phyloP scores from a whole-genome alignment of 2,113 vertebrate genomes.

The Mixornis gularis region DNA sequence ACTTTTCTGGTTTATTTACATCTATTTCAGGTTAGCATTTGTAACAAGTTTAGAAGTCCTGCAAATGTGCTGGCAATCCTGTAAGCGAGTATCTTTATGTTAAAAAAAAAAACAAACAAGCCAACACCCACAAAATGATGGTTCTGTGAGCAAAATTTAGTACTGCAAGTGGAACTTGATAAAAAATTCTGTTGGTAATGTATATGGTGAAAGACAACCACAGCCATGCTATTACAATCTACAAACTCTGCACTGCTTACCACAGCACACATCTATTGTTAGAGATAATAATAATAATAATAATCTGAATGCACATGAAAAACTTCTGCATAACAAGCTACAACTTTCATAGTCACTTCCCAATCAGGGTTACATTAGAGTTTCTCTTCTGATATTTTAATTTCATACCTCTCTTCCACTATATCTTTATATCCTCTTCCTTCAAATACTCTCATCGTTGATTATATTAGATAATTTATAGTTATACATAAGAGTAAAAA shows the following conservation, averaged over 20 bases:
- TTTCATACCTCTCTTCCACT: not conserved
- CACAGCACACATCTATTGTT: not conserved
- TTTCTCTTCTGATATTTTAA: not conserved
- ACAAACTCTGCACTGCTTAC: not conserved
- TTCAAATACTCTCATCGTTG: not conserved
- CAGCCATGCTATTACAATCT: not conserved
- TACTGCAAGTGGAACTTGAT: not conserved
- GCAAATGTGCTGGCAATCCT: not conserved
- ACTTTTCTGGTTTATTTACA: not conserved
- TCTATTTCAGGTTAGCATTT: not conserved
- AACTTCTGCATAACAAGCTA: not conserved
- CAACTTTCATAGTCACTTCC: not conserved
- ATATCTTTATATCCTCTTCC: not conserved
- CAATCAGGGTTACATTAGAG: not conserved
- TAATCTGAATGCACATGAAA: not conserved
- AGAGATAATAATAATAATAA: not conserved
- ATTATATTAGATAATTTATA: not conserved
- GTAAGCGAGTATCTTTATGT: not conserved
- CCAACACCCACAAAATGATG: not conserved
- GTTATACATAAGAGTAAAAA: not conserved
- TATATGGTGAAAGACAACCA: not conserved
- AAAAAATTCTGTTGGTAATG: not conserved
- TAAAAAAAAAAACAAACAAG: not conserved
- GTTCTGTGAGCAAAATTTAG: not conserved
- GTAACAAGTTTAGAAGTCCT: not conserved